Evolutionary conservation across 92 coral and sea anemone species (phyloP).

Genomic region (Bergia puertoricense): DNA sequence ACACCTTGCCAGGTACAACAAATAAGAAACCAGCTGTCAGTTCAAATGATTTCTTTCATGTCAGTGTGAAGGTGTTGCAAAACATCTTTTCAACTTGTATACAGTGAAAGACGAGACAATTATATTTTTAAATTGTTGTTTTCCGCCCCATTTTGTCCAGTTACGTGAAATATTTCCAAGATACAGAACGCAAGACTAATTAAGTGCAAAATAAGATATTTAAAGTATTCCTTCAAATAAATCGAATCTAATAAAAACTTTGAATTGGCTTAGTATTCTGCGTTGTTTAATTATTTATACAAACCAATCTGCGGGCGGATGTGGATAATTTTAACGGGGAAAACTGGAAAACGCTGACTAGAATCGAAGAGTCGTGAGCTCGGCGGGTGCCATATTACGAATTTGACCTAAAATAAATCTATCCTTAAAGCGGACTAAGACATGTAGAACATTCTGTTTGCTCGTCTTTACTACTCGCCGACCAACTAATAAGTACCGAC

Average conservation of each 20-base stretch:
- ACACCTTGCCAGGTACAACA: not conserved
- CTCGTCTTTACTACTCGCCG: too few species aligned
- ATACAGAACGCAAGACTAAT: not conserved
- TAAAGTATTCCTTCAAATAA: not conserved
- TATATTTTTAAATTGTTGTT: too few species aligned
- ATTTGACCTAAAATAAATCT: too few species aligned
- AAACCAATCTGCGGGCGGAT: not conserved
- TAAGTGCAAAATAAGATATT: not conserved
- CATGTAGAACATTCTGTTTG: too few species aligned
- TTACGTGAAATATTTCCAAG: too few species aligned
- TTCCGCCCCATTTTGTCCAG: too few species aligned
- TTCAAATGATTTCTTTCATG: not conserved
- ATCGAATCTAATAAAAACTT: not conserved
- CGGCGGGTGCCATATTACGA: not conserved
- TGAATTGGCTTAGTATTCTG: not conserved
- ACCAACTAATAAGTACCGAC: not conserved
- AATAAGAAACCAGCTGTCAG: not conserved
- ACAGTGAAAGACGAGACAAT: too few species aligned
- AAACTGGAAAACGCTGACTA: too few species aligned
- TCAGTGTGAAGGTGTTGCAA: not conserved
- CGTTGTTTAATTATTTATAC: too few species aligned
- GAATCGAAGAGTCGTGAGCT: not conserved
- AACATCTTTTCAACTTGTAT: not conserved
- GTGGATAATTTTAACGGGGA: not conserved
- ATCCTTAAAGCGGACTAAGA: too few species aligned